These are phyloP conservation scores for Tinea semifulvella DNA, from an alignment of 2,888 invertebrate genomes.

Conservation along the genomic window DNA sequence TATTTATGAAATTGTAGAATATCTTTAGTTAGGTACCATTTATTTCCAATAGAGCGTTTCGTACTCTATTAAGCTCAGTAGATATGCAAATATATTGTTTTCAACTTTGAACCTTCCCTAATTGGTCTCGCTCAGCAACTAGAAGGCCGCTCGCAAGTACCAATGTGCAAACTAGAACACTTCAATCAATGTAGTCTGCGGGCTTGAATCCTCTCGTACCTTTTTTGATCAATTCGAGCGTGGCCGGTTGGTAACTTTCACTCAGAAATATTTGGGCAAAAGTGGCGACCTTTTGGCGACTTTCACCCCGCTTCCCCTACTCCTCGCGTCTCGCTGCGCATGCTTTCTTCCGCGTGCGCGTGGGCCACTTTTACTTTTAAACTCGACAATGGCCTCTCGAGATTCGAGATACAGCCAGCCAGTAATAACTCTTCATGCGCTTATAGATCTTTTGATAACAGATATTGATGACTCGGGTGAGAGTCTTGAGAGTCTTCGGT, in stretches of 20 bases:
- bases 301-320: slow-evolving; percentile 41
- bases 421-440: not conserved
- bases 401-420: slow-evolving; percentile 8
- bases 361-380: slow-evolving; percentile 56
- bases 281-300: slow-evolving; percentile 63
- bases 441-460: slow-evolving; percentile 1
- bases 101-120: slow-evolving; percentile 8
- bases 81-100: slow-evolving; percentile 2
- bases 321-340: slow-evolving; percentile 25
- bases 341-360: slow-evolving; percentile 49
- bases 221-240: slow-evolving; percentile 45
- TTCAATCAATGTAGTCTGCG: slow-evolving; percentile 20
- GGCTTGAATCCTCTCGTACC: slow-evolving; percentile 14
- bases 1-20: not conserved
- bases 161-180: slow-evolving; percentile 3
- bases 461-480: not conserved
- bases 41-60: not conserved
- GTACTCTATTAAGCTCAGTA: not conserved
- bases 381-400: slow-evolving; percentile 26
- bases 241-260: slow-evolving; percentile 45
- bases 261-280: slow-evolving; percentile 65
- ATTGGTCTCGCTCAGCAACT: not conserved
- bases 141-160: not conserved
- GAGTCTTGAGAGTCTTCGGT: not conserved
- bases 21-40: not conserved